Base-by-base conservation (phyloP, 2,888 invertebrate species). In the Ectemnius cavifrons region DNA sequence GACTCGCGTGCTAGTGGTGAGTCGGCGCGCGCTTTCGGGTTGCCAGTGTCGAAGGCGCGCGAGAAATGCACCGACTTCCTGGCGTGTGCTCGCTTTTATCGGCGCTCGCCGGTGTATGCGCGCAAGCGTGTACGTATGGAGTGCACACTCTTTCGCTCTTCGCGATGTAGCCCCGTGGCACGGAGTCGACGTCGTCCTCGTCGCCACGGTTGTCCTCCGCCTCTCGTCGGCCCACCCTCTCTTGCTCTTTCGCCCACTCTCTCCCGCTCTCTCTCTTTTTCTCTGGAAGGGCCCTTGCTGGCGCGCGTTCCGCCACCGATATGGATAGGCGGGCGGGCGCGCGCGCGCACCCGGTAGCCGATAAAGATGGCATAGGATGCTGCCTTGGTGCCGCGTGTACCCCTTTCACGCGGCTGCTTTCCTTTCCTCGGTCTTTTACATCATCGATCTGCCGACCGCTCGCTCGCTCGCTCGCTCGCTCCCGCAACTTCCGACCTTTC, bases 61-160 rank as follows among this genome's bases (percentile, higher is more conserved):
- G 86, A 86, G 87, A 81, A 89, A 87, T 90, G 89, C 83, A 88
- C 84, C 84, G 81, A 84, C 80, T 76, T 78, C 78, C 66, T 78
- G 82, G 79, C 77, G 80, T 37, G 81, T 84, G 84, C 83, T 82
- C 83, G 89, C 87, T 90, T 89, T 89, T 89, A 90, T 90, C 87
- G 86, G 82, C 81, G 76, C 78, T 73, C 74, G 80, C 72, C 72
- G 77, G 20, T 37, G 69, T 69, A 57, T 23, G 69, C 67, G 75
- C 72, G 73, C 69, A 65, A 14, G 58, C 66, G 72, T 74, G 70
- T 72, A 79, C 83, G 84, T 84, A 77, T 79, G 37, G 37, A 37
- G 46, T 49, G 27, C 58, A 56, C 46, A 20, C 52, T 49, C 64
- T 67, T n/a, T 16, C 16, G 27, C 67, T 27, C 52, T 52, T 4